Evolutionary conservation across 2,888 invertebrate species (phyloP).

Genomic region (Athripsodes cinereus): DNA sequence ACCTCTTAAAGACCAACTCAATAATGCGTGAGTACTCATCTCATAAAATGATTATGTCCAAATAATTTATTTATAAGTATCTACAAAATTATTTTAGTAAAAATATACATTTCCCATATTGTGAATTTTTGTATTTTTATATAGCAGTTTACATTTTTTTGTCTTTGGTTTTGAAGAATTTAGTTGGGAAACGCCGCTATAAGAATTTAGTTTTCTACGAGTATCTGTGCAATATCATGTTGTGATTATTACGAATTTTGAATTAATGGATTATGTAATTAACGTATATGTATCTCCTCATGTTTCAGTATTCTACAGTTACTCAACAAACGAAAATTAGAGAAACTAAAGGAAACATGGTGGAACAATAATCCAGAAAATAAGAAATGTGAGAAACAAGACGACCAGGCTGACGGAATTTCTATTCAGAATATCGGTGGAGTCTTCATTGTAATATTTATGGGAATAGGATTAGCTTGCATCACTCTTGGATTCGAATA

Average conservation of each 20-base stretch:
- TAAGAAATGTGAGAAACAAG: constrained; percentile 75
- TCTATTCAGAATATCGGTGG: constrained; percentile 97
- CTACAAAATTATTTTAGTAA: too few relatives aligned
- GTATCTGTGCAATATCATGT: too few relatives aligned
- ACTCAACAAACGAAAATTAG: constrained; percentile 86
- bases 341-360: constrained; percentile 93
- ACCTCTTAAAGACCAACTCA: constrained; percentile 88
- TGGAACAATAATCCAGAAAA: constrained; percentile 84
- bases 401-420: constrained; percentile 94
- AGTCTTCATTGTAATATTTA: constrained; percentile 95
- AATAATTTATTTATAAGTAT: too few relatives aligned
- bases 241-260: background rate
- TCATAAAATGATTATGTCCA: too few relatives aligned
- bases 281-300: background rate
- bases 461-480: constrained; percentile 88
- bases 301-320: constrained; percentile 78
- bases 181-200: too few relatives aligned
- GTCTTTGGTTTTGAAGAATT: too few relatives aligned
- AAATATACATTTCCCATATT: too few relatives aligned
- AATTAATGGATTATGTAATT: background rate
- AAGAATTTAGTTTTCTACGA: too few relatives aligned
- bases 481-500: constrained; percentile 89
- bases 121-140: background rate
- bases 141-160: background rate
- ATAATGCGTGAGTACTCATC: constrained; percentile 89